These are phyloP conservation scores for Oryzias celebensis DNA, from an alignment of 2,113 vertebrate genomes.

Conservation along the genomic window DNA sequence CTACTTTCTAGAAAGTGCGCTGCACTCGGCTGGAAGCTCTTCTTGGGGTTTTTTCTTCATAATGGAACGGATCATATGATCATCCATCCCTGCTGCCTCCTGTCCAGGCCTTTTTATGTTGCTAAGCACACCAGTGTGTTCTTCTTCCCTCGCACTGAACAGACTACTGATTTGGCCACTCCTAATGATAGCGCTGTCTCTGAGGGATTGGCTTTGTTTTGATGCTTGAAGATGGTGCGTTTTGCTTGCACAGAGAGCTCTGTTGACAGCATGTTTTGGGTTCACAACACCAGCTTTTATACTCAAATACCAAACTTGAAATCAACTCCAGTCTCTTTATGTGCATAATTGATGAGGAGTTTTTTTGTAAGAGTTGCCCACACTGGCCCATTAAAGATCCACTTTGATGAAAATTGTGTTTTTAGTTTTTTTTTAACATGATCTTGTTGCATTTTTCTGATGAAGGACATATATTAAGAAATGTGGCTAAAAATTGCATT, in stretches of 20 bases:
- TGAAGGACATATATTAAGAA: neutral
- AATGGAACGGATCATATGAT: neutral
- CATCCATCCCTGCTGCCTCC: neutral
- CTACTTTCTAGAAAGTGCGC: neutral
- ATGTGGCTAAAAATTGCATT: no score
- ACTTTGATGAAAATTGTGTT: no score
- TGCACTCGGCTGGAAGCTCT: neutral
- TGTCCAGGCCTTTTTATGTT: neutral
- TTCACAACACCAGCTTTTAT: neutral
- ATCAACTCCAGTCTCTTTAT: neutral
- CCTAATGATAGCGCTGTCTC: neutral
- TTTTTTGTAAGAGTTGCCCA: neutral
- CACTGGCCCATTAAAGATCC: neutral
- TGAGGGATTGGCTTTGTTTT: conserved; percentile 5
- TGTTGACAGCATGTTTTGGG: neutral
- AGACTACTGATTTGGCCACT: neutral
- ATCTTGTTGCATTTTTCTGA: neutral
- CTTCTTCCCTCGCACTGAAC: neutral
- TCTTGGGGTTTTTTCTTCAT: neutral
- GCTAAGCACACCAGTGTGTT: neutral
- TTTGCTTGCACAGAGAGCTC: neutral
- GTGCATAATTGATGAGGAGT: neutral
- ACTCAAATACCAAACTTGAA: neutral
- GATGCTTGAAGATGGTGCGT: neutral
- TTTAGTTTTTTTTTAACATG: no score